Evolutionary conservation across 2,113 vertebrate species (phyloP).

Genomic region (Lucifuga dentata): DNA sequence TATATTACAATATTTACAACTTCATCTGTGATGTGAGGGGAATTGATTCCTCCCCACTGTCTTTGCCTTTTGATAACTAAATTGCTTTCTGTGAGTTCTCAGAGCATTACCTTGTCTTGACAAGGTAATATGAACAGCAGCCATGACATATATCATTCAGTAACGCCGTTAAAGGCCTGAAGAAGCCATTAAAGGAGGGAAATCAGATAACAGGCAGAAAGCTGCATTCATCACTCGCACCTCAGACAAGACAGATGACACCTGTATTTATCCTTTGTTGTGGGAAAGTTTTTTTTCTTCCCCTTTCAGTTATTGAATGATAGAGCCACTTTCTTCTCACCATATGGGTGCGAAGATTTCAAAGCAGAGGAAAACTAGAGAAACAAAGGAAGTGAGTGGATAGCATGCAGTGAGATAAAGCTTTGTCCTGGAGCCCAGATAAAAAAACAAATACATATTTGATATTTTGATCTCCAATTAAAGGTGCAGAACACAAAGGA

Average conservation of each 20-base stretch:
- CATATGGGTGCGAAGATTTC: conserved; percentile 6
- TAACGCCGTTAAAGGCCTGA: conserved; percentile 44
- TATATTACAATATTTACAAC: conserved; percentile 36
- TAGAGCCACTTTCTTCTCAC: not conserved
- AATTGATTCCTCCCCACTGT: conserved; percentile 26
- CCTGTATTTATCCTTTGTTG: conserved; percentile 43
- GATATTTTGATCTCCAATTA: too few species aligned
- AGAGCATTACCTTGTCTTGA: conserved; percentile 46
- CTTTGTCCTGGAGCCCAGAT: not conserved
- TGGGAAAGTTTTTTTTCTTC: conserved; percentile 15
- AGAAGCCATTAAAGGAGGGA: conserved; percentile 47
- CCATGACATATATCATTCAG: conserved; percentile 59
- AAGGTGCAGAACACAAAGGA: too few species aligned
- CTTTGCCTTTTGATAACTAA: conserved; percentile 56
- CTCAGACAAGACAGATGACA: conserved; percentile 51
- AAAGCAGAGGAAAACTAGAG: not conserved
- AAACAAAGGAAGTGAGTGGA: not conserved
- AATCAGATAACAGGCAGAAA: conserved; percentile 40
- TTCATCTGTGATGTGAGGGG: conserved; percentile 13
- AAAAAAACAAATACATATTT: too few species aligned
- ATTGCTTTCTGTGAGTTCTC: conserved; percentile 41
- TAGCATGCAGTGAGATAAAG: not conserved
- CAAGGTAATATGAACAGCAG: conserved; percentile 32
- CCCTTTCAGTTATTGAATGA: not conserved
- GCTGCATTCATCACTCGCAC: conserved; percentile 40